Evolutionary conservation across 2,113 vertebrate genomes (phyloP), one percentile per base, ranked within the genome.

Genomic region (Rhea pennata): DNA sequence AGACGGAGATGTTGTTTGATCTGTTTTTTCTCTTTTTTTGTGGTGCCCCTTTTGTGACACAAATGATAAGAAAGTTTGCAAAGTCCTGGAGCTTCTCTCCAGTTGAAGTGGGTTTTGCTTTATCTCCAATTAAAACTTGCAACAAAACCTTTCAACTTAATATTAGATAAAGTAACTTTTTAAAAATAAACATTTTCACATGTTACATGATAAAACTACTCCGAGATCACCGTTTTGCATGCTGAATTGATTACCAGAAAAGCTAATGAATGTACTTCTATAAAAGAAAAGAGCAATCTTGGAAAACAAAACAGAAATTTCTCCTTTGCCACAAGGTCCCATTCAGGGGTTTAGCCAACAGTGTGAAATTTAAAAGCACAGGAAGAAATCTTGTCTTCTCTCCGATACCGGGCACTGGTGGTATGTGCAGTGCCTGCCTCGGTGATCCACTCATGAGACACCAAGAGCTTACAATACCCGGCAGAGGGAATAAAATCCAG

Each of bases 41-140:
- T 73, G 54, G 65, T 59, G 81, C 75, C 72, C 64, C 4, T 89
- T 92, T 56, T 86, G 64, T 69, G 59, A 59, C n/a, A 81, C 46
- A 87, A 93, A 40, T 40, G 91, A 94, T 42, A 90, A 75, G 1
- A 92, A 87, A 81, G 54, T 77, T 91, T 95, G 61, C 74, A 58
- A 91, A 82, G 65, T 81, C 51, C 66, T 46, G 15, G 72, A 65
- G 27, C 88, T 88, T 83, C 58, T 76, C 87, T 91, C 51, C 58
- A 93, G 16, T 5, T 91, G 21, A 87, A 2, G 1, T 23, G 81
- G 29, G 48, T 69, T 96, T 96, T 92, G 64, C 84, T 96, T 96
- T 61, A 48, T 46, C 33, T 76, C 77, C 92, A 88, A 79, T 96
- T 96, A 93, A 94, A 96, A 95, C 86, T 92, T 81, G 58, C 67